Conservation (phyloP, 2,888 invertebrate genomes). For the Ephialtes manifestator region DNA sequence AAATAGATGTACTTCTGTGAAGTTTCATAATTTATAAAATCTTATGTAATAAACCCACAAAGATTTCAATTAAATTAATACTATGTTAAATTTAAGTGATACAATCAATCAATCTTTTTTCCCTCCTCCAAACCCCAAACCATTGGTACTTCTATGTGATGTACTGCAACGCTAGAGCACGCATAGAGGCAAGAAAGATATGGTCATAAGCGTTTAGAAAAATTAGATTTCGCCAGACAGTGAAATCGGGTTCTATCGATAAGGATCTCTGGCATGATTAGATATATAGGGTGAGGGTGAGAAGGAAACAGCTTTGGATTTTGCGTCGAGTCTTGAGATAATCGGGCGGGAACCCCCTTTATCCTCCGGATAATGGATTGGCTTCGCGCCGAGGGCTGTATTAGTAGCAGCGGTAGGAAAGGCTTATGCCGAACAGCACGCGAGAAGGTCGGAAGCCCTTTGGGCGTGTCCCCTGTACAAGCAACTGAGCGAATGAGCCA, state of each 20-base stretch:
- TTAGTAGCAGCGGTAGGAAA: conserved; percentile 35
- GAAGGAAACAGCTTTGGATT: conserved; percentile 8
- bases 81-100: too few species aligned
- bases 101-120: not conserved
- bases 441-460: conserved; percentile 55
- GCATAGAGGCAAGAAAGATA: not conserved
- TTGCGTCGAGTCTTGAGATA: conserved; percentile 35
- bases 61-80: too few species aligned
- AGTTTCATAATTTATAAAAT: too few species aligned
- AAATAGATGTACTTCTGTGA: too few species aligned
- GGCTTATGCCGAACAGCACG: conserved; percentile 58
- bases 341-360: conserved; percentile 51
- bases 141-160: not conserved
- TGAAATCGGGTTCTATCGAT: conserved; percentile 43
- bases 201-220: not conserved
- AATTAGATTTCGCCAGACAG: conserved; percentile 30
- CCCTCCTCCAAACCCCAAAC: conserved; percentile 32
- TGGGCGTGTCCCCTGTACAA: conserved; percentile 51
- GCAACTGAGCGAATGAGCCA: not conserved
- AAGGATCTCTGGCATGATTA: conserved; percentile 47
- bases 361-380: conserved; percentile 64
- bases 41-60: too few species aligned
- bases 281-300: not conserved
- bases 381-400: conserved; percentile 21
- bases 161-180: not conserved